phyloP scores from a whole-genome alignment of 2,113 vertebrate genomes.

The Puntigrus tetrazona region DNA sequence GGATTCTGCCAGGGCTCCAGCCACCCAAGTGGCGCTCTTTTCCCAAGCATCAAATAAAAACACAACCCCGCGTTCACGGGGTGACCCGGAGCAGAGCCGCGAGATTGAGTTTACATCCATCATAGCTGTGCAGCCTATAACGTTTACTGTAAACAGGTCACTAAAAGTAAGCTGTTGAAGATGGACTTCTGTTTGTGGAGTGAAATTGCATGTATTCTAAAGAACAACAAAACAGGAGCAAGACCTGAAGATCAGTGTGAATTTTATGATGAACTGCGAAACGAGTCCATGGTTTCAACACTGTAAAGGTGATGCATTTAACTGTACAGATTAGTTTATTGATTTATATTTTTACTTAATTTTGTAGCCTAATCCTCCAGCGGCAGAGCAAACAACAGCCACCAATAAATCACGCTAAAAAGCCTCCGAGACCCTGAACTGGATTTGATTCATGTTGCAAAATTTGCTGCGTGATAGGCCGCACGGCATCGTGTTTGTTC shows the following conservation, averaged over 20 bases:
- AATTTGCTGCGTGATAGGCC: neutral
- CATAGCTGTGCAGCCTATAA: neutral
- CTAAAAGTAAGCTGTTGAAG: neutral
- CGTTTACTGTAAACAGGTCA: neutral
- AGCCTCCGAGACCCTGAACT: neutral
- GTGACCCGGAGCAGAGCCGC: neutral
- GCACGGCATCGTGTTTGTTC: constrained; percentile 12
- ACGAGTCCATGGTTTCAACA: neutral
- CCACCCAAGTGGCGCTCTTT: constrained; percentile 44
- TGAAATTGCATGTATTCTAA: neutral
- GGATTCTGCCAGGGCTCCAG: constrained; percentile 36
- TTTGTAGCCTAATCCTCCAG: neutral
- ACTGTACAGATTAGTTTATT: neutral
- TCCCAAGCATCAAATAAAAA: constrained; percentile 35
- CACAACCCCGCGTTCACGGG: constrained; percentile 12
- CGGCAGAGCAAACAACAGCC: constrained; percentile 2
- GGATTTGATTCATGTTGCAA: neutral
- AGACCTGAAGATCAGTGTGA: neutral
- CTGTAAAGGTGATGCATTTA: neutral
- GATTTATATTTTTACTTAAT: too few relatives aligned
- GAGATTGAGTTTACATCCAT: neutral
- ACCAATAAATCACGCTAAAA: neutral
- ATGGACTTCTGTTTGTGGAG: neutral
- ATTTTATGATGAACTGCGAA: neutral
- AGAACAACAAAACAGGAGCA: neutral